phyloP scores from a whole-genome alignment of 2,113 vertebrate species.

The Oreochromis aureus region DNA sequence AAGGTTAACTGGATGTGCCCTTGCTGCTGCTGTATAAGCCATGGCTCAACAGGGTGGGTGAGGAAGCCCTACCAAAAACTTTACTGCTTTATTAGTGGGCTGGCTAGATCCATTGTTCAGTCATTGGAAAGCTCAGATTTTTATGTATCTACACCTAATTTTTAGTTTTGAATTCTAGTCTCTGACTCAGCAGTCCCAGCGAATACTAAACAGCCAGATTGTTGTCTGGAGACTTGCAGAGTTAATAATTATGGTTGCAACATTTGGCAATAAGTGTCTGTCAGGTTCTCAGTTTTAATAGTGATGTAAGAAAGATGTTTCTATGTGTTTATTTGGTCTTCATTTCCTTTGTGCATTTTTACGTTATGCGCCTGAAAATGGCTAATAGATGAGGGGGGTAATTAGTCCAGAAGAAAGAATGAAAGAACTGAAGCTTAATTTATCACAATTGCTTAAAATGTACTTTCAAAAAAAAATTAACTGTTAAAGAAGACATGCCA shows the following conservation, averaged over 20 bases:
- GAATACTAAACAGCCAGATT: neutral
- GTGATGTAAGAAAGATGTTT: too few species aligned
- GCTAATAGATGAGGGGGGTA: neutral
- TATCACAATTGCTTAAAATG: too few species aligned
- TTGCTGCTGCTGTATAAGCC: neutral
- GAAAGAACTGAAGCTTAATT: neutral
- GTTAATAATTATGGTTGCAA: neutral
- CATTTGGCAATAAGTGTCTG: neutral
- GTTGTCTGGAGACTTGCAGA: neutral
- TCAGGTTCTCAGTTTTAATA: neutral
- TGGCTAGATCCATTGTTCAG: neutral
- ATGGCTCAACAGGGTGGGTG: neutral
- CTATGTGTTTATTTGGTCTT: too few species aligned
- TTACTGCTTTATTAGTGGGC: neutral
- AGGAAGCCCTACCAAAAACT: neutral
- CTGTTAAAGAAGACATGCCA: neutral
- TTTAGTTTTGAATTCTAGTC: neutral
- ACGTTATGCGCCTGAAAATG: neutral
- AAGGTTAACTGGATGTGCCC: neutral
- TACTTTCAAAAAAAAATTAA: too few species aligned
- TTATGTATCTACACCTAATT: neutral
- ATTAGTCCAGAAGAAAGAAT: neutral
- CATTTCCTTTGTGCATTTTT: too few species aligned
- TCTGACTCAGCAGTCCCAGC: neutral
- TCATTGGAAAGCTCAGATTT: neutral